phyloP scores from a whole-genome alignment of 1,140 invertebrate species.

The Ostrea edulis region DNA sequence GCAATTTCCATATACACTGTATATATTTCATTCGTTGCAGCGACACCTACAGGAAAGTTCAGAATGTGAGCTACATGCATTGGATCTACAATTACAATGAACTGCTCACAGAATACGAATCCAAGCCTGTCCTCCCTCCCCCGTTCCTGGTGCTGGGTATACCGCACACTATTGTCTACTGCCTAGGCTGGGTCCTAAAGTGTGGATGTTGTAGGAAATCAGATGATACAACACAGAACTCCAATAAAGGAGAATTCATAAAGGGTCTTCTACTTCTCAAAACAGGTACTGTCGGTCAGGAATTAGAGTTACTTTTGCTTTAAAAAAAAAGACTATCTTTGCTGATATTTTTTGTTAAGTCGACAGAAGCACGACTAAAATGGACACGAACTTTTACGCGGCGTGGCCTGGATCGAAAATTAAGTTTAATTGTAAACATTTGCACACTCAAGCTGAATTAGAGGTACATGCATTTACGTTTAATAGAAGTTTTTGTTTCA shows the following conservation, averaged over 20 bases:
- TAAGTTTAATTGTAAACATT: too few species aligned
- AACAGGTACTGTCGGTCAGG: not conserved
- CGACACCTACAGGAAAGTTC: constrained; percentile 17
- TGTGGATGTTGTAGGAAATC: not conserved
- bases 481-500: too few species aligned
- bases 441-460: too few species aligned
- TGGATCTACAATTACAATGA: constrained; percentile 10
- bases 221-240: not conserved
- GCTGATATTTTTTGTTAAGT: too few species aligned
- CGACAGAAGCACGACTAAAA: too few species aligned
- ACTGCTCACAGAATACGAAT: not conserved
- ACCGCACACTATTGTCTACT: not conserved
- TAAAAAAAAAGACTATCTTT: too few species aligned
- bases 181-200: not conserved
- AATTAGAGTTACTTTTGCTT: too few species aligned
- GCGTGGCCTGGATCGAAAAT: too few species aligned
- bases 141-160: not conserved
- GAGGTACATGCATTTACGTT: too few species aligned
- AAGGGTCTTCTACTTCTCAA: not conserved
- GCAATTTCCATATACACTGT: too few species aligned
- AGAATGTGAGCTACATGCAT: not conserved
- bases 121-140: constrained; percentile 12
- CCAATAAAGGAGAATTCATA: not conserved
- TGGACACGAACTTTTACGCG: too few species aligned
- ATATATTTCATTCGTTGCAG: not conserved